Evolutionary conservation across 2,113 vertebrate genomes (phyloP).

Genomic region (Tragelaphus scriptus): DNA sequence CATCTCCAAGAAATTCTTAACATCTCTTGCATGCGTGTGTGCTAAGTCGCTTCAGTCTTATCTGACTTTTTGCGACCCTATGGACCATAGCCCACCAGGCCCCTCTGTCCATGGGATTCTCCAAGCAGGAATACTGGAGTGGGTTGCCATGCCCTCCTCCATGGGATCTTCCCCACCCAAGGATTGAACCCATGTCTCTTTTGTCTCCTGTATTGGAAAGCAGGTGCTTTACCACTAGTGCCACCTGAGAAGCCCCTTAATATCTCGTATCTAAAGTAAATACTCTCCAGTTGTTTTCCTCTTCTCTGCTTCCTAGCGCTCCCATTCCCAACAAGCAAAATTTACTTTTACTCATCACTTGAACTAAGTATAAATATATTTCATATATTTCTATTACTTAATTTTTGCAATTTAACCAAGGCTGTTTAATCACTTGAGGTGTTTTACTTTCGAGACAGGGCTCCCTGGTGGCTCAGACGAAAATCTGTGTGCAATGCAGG

Average conservation of each 20-base stretch:
- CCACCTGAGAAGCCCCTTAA: background rate
- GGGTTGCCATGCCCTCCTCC: background rate
- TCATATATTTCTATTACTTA: background rate
- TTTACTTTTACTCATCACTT: background rate
- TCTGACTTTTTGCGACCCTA: background rate
- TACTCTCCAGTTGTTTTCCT: background rate
- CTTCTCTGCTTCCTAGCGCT: background rate
- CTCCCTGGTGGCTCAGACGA: background rate
- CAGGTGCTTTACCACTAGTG: background rate
- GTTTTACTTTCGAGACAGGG: background rate
- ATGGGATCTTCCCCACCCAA: background rate
- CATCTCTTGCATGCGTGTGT: background rate
- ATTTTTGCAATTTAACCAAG: background rate
- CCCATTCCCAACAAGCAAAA: background rate
- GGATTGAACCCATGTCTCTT: background rate
- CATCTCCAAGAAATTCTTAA: background rate
- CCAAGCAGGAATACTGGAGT: background rate
- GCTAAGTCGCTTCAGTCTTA: background rate
- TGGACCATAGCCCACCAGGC: background rate
- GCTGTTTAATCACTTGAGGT: background rate
- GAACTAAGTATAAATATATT: background rate
- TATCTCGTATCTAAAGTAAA: background rate
- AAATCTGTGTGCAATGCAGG: background rate
- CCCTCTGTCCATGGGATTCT: background rate
- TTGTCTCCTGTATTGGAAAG: background rate